Conservation (phyloP, 2,797 vertebrate species). For the Knipowitschia caucasica region DNA sequence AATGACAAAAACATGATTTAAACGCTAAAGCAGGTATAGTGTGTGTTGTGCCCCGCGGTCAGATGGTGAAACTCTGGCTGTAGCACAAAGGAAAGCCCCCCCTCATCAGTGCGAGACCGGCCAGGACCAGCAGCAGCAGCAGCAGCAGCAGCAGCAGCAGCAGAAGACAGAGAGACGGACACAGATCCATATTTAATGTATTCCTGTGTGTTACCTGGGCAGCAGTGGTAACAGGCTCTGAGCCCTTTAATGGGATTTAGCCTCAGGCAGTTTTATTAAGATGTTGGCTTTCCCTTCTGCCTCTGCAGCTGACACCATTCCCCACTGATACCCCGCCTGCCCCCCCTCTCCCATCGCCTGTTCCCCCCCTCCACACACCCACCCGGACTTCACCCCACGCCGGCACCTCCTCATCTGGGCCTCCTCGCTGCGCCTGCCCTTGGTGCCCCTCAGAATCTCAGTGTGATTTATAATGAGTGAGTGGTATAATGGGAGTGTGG, state of each 20-base stretch:
- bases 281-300: slow-evolving; percentile 99
- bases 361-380: not conserved
- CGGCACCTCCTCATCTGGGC: slow-evolving; percentile 60
- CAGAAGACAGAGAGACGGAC: slow-evolving; percentile 70
- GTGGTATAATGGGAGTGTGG: not conserved
- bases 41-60: slow-evolving; percentile 72
- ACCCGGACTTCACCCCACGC: slow-evolving; percentile 55
- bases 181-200: slow-evolving; percentile 76
- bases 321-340: slow-evolving; percentile 77
- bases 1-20: slow-evolving; percentile 12
- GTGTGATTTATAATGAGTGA: slow-evolving; percentile 4
- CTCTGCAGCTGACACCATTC: slow-evolving; percentile 99
- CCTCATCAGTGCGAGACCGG: slow-evolving; percentile 37
- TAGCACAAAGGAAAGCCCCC: slow-evolving; percentile 59
- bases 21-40: slow-evolving; percentile 13
- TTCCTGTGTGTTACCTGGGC: slow-evolving; percentile 80
- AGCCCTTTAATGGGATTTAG: slow-evolving; percentile 99
- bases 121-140: slow-evolving; percentile 61
- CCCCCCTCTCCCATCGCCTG: slow-evolving; percentile 48
- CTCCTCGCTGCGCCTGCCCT: slow-evolving; percentile 40
- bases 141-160: too few species aligned
- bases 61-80: slow-evolving; percentile 74
- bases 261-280: slow-evolving; percentile 99
- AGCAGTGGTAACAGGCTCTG: slow-evolving; percentile 99
- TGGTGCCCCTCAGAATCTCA: slow-evolving; percentile 43